Conservation (phyloP, 1,140 invertebrate genomes). For the Sycophaga agraensis region DNA sequence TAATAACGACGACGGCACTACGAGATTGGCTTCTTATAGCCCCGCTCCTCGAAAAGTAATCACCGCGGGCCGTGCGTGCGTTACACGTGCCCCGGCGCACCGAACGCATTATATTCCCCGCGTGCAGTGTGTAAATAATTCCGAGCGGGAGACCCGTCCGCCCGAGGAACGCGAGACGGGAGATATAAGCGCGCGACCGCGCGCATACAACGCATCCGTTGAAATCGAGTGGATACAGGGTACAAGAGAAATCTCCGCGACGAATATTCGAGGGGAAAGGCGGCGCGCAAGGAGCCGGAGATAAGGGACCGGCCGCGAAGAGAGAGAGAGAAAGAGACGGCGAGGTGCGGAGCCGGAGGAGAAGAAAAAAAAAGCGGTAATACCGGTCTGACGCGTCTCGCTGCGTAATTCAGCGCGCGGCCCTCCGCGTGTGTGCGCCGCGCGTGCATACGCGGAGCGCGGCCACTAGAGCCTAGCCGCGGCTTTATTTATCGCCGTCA, state of each 20-base stretch:
- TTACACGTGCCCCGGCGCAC: too few species aligned
- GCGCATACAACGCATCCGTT: too few species aligned
- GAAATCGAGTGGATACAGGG: too few species aligned
- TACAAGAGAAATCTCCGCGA: too few species aligned
- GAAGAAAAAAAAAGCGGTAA: constrained; percentile 21
- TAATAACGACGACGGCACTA: constrained; percentile 23
- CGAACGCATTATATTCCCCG: too few species aligned
- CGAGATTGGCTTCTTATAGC: constrained; percentile 22
- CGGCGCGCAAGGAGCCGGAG: too few species aligned
- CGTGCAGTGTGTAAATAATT: constrained; percentile 29
- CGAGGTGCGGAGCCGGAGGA: background rate
- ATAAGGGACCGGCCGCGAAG: background rate
- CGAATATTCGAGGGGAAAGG: too few species aligned
- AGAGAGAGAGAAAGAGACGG: constrained; percentile 13
- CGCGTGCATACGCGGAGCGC: background rate
- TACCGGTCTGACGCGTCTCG: constrained; percentile 29
- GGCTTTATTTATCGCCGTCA: constrained; percentile 28
- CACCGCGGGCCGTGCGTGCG: background rate
- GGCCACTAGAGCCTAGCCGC: background rate
- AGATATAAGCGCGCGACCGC: too few species aligned
- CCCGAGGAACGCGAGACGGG: constrained; percentile 12
- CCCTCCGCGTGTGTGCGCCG: background rate
- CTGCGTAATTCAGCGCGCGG: constrained; percentile 25
- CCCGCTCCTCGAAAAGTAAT: constrained; percentile 22
- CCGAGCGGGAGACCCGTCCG: constrained; percentile 21